Evolutionary conservation across 2,888 invertebrate species (phyloP), one percentile per base, ranked within the genome.

Genomic region (Mesoligia furuncula): DNA sequence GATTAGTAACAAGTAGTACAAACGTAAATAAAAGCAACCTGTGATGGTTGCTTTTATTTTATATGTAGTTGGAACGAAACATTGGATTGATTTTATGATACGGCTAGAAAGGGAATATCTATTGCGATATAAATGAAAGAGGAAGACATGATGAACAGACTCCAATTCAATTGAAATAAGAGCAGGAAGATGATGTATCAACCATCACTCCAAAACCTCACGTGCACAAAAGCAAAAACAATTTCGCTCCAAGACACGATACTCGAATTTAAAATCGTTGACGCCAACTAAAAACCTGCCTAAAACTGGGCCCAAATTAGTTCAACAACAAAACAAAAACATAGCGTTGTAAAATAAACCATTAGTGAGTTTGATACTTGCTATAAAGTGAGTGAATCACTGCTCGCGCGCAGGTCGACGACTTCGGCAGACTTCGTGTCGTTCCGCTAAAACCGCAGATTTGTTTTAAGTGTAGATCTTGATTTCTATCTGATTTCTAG

Each of bases 341-440:
- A 70, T 39, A 68, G 54, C 71, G 62, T 72, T 71, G 48, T 51
- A 65, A 83, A 85, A 85, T 83, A 77, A 84, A 84, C 79, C 84
- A 85, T 85, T 84, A 81, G n/a, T n/a, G 57, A 76, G 72, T 83
- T 85, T 77, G 81, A 85, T 86, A 85, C 57, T 85, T 54, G 73
- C 67, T 83, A 77, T 87, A 86, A 79, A 80, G 67, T 73, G 80
- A 75, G 81, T 88, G 84, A 88, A 73, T 87, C 87, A 87, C 39
- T 65, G 68, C 74, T 79, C 27, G 31, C 15, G 42, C 68, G 68
- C 82, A 79, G 89, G 89, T 89, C 89, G 87, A 66, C 82, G 89
- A 89, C 89, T 67, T 71, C 77, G 68, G 45, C 17, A 84, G 81
- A 79, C 79, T 54, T 85, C 86, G 82, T 84, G 87, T 75, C 79